Conservation (phyloP, 2,888 invertebrate genomes). For the Gibbula magus region DNA sequence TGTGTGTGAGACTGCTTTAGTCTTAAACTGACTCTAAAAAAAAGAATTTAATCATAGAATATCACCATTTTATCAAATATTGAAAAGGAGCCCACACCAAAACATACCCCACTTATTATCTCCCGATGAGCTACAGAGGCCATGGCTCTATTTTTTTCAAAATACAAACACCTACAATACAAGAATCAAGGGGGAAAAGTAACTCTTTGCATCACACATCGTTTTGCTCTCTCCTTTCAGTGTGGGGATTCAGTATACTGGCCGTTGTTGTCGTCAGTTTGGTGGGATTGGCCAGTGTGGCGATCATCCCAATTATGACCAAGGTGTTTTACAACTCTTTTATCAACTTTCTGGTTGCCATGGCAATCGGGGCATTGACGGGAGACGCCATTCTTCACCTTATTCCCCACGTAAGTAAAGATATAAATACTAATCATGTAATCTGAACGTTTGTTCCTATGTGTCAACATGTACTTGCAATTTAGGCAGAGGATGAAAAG, state of each 20-base stretch:
- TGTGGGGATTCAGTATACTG: slow-evolving; percentile 88
- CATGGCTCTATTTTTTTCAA: too few species aligned
- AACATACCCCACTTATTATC: too few species aligned
- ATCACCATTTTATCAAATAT: too few species aligned
- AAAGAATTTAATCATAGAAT: too few species aligned
- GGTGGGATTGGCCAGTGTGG: slow-evolving; percentile 91
- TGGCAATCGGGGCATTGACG: slow-evolving; percentile 91
- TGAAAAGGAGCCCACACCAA: too few species aligned
- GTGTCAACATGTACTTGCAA: too few species aligned
- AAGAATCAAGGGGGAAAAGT: background rate
- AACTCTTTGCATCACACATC: background rate
- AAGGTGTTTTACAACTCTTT: slow-evolving; percentile 88
- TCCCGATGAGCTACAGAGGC: too few species aligned
- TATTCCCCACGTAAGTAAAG: slow-evolving; percentile 79
- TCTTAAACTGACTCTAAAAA: too few species aligned
- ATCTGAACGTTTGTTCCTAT: too few species aligned
- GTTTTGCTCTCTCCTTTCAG: slow-evolving; percentile 71
- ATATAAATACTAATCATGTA: too few species aligned
- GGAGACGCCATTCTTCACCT: slow-evolving; percentile 94
- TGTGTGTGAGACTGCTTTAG: background rate
- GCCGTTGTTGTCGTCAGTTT: slow-evolving; percentile 89
- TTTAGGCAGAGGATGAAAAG: too few species aligned
- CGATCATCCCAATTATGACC: slow-evolving; percentile 91
- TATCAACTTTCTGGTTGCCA: slow-evolving; percentile 90
- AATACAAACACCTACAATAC: background rate